These are phyloP conservation scores for Hylaea fasciaria DNA, from an alignment of 2,888 invertebrate species.

Conservation along the genomic window DNA sequence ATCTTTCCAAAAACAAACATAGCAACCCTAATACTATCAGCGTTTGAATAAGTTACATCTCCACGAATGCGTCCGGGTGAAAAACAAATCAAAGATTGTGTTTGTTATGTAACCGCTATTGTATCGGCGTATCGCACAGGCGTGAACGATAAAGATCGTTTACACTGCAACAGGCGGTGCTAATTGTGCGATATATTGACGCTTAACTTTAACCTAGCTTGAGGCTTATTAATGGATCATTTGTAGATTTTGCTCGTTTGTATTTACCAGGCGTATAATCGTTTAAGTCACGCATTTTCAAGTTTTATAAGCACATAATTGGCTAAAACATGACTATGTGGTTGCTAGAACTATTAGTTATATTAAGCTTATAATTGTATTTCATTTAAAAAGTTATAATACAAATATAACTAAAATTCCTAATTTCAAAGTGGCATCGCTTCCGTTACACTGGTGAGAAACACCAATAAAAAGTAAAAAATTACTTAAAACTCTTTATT, in stretches of 20 bases:
- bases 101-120: conserved; percentile 56
- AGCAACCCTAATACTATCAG: conserved; percentile 31
- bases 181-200: conserved; percentile 39
- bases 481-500: background rate
- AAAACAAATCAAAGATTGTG: conserved; percentile 42
- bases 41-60: conserved; percentile 45
- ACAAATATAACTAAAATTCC: too few relatives aligned
- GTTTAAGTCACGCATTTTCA: too few relatives aligned
- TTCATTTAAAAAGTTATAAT: too few relatives aligned
- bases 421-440: too few relatives aligned
- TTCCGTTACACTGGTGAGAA: background rate
- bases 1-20: background rate
- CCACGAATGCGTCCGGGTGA: conserved; percentile 47
- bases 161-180: conserved; percentile 40
- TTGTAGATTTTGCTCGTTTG: background rate
- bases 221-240: background rate
- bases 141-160: conserved; percentile 58
- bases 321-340: too few relatives aligned
- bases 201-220: conserved; percentile 17
- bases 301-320: too few relatives aligned
- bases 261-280: background rate
- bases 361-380: background rate
- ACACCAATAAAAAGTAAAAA: background rate
- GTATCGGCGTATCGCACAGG: conserved; percentile 52
- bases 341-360: too few relatives aligned